Conservation (phyloP, 2,797 vertebrate genomes). For the Rallus crepitans region DNA sequence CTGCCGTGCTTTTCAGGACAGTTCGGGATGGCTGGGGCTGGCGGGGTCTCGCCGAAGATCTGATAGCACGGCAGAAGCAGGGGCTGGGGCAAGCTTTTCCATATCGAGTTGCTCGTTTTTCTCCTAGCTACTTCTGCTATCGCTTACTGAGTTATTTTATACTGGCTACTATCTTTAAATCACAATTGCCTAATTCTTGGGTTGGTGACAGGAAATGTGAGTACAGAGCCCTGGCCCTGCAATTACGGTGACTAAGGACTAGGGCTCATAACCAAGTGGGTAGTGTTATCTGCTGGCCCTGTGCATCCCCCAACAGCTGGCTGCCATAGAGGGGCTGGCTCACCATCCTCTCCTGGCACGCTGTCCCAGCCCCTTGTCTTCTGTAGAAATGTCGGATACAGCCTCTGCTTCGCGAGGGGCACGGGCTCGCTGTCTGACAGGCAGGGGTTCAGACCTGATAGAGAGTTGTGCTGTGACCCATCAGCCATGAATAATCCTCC, state of each 20-base stretch:
- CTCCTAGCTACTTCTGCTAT: not conserved
- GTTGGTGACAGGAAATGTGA: constrained; percentile 60
- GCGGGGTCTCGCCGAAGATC: not conserved
- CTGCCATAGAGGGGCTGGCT: fast-evolving
- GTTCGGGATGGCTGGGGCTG: not conserved
- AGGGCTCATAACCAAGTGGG: not conserved
- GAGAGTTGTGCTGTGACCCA: not conserved
- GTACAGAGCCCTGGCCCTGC: constrained; percentile 3
- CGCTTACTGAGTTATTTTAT: not conserved
- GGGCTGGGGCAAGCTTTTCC: not conserved
- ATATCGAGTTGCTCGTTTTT: not conserved
- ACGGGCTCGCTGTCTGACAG: fast-evolving
- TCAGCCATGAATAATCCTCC: not conserved
- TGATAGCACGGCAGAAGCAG: fast-evolving
- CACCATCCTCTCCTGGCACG: not conserved
- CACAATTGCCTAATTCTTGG: constrained; percentile 64
- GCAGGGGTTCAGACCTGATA: not conserved
- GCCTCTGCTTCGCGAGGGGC: not conserved
- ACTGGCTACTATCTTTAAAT: constrained; percentile 16
- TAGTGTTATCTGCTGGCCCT: not conserved
- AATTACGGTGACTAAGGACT: constrained; percentile 25
- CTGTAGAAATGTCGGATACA: fast-evolving
- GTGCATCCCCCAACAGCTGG: not conserved
- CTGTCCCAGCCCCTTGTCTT: not conserved
- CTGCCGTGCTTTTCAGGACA: not conserved